A percentile compares a stretch with the other conserved stretches of the same genome.
Conservation (phyloP, 2,113 vertebrate genomes). For the Apus apus region DNA sequence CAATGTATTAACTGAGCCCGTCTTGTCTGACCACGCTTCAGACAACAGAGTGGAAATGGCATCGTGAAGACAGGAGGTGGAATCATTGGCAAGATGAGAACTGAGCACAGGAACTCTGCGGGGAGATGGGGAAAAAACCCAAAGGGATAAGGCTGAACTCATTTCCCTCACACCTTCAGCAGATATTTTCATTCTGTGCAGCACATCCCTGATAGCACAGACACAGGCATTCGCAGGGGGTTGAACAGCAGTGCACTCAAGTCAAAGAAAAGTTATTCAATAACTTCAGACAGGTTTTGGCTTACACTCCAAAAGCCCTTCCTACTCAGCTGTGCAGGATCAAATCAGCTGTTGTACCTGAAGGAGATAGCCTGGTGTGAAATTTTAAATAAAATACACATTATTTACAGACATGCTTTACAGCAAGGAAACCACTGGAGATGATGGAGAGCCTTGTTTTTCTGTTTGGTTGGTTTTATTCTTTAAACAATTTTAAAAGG, state of each 20-base stretch:
- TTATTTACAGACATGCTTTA: background rate
- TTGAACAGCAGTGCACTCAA: fast-evolving
- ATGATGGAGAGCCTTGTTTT: background rate
- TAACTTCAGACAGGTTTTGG: background rate
- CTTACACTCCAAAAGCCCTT: background rate
- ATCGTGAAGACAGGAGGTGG: background rate
- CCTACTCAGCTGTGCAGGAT: background rate
- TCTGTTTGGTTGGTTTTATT: background rate
- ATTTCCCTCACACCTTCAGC: background rate
- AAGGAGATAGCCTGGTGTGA: background rate
- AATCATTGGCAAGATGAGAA: background rate
- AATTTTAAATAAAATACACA: background rate
- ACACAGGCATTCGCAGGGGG: background rate
- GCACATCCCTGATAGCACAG: background rate
- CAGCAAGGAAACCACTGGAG: background rate
- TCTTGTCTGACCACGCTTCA: background rate
- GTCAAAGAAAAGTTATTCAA: background rate
- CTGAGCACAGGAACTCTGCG: background rate
- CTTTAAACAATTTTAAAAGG: background rate
- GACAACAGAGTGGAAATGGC: background rate
- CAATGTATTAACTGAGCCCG: background rate
- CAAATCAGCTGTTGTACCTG: background rate
- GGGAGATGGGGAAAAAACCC: background rate
- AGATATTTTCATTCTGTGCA: background rate
- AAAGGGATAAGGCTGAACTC: background rate